These are phyloP conservation scores for Synergus japonicus DNA, from an alignment of 2,888 invertebrate genomes.

Conservation along the genomic window DNA sequence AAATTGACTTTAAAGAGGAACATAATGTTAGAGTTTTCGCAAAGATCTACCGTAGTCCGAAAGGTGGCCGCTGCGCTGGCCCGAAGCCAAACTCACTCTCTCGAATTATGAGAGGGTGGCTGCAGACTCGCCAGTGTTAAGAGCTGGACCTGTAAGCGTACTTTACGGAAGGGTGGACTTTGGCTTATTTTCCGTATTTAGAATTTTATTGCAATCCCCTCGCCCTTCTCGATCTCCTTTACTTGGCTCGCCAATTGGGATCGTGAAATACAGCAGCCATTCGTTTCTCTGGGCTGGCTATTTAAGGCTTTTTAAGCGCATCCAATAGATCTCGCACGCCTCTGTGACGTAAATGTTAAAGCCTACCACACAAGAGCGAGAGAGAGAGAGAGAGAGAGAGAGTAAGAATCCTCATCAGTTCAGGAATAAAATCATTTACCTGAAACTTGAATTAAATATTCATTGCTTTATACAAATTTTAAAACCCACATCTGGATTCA, in stretches of 20 bases:
- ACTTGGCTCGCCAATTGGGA: constrained; percentile 38
- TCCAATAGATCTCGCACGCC: constrained; percentile 34
- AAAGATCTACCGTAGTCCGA: not conserved
- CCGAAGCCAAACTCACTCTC: constrained; percentile 59
- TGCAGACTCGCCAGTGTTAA: constrained; percentile 39
- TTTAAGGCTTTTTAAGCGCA: constrained; percentile 41
- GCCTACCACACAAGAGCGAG: not conserved
- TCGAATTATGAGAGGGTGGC: constrained; percentile 43
- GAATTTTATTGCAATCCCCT: constrained; percentile 43
- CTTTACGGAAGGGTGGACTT: constrained; percentile 47
- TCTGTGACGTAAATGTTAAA: constrained; percentile 23
- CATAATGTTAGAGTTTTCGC: constrained; percentile 16
- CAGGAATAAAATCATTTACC: not conserved
- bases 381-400: not conserved
- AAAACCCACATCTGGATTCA: no score
- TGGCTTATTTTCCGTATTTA: constrained; percentile 50
- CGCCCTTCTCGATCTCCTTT: constrained; percentile 24
- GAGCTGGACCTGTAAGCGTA: constrained; percentile 45
- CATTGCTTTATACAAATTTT: not conserved
- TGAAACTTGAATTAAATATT: not conserved
- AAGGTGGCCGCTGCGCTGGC: constrained; percentile 60
- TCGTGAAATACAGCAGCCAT: constrained; percentile 38
- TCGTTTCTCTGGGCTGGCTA: constrained; percentile 36
- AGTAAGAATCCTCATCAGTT: not conserved
- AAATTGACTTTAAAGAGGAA: constrained; percentile 22